Conservation (phyloP, 2,113 vertebrate genomes). For the Octodon degus region DNA sequence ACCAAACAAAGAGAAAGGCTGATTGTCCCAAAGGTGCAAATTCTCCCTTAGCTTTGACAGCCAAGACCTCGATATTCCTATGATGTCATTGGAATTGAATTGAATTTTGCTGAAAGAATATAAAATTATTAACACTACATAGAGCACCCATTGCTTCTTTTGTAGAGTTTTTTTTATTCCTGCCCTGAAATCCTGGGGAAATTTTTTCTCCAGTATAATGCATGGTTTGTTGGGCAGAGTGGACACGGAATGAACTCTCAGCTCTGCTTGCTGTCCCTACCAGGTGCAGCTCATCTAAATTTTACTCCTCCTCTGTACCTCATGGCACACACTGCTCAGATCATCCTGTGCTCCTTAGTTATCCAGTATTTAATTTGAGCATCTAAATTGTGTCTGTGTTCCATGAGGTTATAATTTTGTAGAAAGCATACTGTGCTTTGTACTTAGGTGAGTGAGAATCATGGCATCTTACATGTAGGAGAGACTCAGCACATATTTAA, state of each 20-base stretch:
- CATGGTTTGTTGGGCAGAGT: background rate
- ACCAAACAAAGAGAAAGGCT: constrained; percentile 31
- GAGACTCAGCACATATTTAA: constrained; percentile 25
- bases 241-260: background rate
- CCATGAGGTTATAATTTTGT: background rate
- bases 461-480: background rate
- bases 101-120: background rate
- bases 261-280: background rate
- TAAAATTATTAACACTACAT: background rate
- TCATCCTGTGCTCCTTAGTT: background rate
- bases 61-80: background rate
- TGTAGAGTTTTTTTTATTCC: background rate
- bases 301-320: background rate
- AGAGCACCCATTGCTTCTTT: background rate
- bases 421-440: background rate
- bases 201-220: background rate
- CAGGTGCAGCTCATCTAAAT: background rate
- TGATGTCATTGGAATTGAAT: background rate
- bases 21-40: constrained; percentile 54
- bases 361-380: background rate
- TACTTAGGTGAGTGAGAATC: background rate
- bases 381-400: background rate
- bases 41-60: background rate
- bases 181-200: background rate
- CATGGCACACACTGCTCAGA: background rate